These are phyloP conservation scores for Cataglyphis rosenhaueri DNA, from an alignment of 2,888 invertebrate genomes.

Conservation along the genomic window DNA sequence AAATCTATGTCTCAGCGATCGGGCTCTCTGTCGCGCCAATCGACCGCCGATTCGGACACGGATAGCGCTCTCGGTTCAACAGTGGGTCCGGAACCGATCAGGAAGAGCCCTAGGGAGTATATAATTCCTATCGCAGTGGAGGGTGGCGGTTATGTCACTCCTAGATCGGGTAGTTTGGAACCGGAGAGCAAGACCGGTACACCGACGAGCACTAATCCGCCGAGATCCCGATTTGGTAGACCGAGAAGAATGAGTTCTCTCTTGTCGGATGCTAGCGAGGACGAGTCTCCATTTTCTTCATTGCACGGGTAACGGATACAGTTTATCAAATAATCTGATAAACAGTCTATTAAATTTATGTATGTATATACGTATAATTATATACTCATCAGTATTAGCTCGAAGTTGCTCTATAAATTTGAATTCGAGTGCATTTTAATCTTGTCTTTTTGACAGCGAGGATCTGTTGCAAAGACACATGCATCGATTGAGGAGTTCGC, in stretches of 20 bases:
- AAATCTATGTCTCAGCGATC: slow-evolving; percentile 85
- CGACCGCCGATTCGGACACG: slow-evolving; percentile 91
- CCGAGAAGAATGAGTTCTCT: slow-evolving; percentile 90
- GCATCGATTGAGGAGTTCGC: slow-evolving; percentile 88
- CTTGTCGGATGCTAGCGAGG: slow-evolving; percentile 82
- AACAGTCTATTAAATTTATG: neutral
- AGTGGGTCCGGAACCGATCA: slow-evolving; percentile 90
- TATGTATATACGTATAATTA: neutral
- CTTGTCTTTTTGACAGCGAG: slow-evolving; percentile 76
- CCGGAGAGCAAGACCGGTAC: slow-evolving; percentile 89
- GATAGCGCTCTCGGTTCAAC: slow-evolving; percentile 87
- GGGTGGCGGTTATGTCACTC: slow-evolving; percentile 94
- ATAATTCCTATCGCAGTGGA: slow-evolving; percentile 97
- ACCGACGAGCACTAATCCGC: slow-evolving; percentile 86
- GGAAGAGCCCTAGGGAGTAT: slow-evolving; percentile 95
- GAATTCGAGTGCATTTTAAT: neutral
- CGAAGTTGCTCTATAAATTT: neutral
- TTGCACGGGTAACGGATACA: slow-evolving; percentile 85
- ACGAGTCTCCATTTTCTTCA: slow-evolving; percentile 88
- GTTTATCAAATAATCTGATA: slow-evolving; percentile 3
- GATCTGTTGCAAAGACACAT: slow-evolving; percentile 83
- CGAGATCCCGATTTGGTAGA: slow-evolving; percentile 86
- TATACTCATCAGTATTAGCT: neutral
- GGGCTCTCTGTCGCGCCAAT: slow-evolving; percentile 88
- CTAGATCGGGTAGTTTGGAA: slow-evolving; percentile 91